Base-by-base conservation (phyloP, 2,113 vertebrate genomes). In the Actenoides hombroni region DNA sequence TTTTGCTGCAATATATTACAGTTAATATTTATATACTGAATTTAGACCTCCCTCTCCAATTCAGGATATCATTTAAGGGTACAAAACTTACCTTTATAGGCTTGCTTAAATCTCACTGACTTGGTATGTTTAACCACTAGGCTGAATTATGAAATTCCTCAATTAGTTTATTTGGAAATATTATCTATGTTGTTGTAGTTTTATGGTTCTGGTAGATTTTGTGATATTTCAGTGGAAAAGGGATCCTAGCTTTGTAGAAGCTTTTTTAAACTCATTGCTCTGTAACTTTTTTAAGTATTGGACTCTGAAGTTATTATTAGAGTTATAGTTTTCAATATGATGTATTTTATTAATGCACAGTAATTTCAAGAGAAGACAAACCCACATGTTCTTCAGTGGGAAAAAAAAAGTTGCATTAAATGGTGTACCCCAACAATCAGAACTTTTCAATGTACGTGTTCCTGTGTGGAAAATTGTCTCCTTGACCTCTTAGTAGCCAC, bases 1-100 rank as follows among this genome's bases (percentile, higher is more conserved):
- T 94, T 94, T 94, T 76, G 26, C 31, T 95, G 33, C 57, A 69
- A 65, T 90, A 14, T 57, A 44, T 83, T 89, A 71, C 86, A 92
- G 75, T 82, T 96, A 90, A 65, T 94, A 81, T 80, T 70, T 86
- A 59, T 37, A 51, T 39, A 64, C n/a, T 56, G 83, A 73, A 60
- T 92, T 83, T 92, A 92, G 70, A 37, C 13, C 46, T 67, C 25
- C 42, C 33, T 4, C 16, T 83, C n/a, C 88, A 77, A 57, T 23
- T 88, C 79, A 85, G 51, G 4, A 40, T 24, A 20, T 35, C 35
- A 46, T 49, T 94, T 77, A 79, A 74, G 49, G 85, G 39, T 26
- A 61, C 37, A 71, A 60, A 95, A n/a, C 73, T 70, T 39, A 90
- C 79, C 35, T 79, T 80, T 15, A 24, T 33, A 61, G 42, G 29